These are phyloP conservation scores for Agelas oroides DNA, from an alignment of 37 sponge, comb jelly and placozoan genomes.

Conservation along the genomic window DNA sequence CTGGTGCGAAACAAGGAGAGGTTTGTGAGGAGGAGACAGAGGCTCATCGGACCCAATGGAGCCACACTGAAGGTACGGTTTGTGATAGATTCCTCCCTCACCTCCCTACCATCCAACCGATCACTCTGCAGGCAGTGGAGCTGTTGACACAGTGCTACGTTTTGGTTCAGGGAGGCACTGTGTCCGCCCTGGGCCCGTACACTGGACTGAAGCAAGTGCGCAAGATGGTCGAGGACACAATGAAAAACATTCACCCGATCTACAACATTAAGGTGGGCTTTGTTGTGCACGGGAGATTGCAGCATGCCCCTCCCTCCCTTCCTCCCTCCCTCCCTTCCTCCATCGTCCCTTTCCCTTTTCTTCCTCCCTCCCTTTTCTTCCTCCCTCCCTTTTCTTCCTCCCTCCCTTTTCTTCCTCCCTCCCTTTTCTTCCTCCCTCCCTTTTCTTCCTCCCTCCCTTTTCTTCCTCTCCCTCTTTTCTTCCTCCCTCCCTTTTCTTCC, in stretches of 20 bases:
- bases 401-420: not conserved
- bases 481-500: too few species aligned
- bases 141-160: constrained; percentile 97
- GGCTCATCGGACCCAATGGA: constrained; percentile 96
- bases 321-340: not conserved
- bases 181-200: constrained; percentile 87
- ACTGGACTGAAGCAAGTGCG: constrained; percentile 92
- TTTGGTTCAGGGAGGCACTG: constrained; percentile 97
- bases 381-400: not conserved
- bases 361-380: too few species aligned
- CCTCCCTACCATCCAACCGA: too few species aligned
- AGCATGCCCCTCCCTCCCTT: too few species aligned
- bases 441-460: too few species aligned
- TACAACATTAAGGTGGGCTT: constrained; percentile 99
- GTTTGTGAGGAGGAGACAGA: constrained; percentile 93
- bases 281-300: too few species aligned
- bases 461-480: too few species aligned
- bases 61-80: constrained; percentile 95
- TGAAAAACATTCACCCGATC: constrained; percentile 98
- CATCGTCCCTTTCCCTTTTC: not conserved
- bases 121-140: constrained; percentile 78
- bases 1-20: constrained; percentile 95
- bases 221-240: constrained; percentile 94
- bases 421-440: not conserved
- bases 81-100: too few species aligned